Base-by-base conservation (phyloP, 1,140 invertebrate species). In the Scylla paramamosain region DNA sequence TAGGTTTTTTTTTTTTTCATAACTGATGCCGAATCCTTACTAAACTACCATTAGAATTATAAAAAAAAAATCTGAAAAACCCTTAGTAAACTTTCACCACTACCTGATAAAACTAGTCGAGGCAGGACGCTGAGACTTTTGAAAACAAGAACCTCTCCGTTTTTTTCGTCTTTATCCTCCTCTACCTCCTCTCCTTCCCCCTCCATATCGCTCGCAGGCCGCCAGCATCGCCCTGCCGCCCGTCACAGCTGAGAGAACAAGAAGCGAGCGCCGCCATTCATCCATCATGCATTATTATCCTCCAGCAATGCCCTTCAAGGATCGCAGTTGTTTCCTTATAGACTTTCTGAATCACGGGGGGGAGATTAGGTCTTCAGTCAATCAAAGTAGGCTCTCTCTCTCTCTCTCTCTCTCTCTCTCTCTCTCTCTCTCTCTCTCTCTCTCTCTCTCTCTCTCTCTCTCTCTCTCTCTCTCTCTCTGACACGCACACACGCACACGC, bases 381-480 rank as follows among this genome's bases (percentile, higher is more conserved):
- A 20, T 16, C 52, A 12, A 39, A 7, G 67, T 20, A n/a, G 67
- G 10, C 20, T 10, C 59, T 67, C 20, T 20, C 59, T 67, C 59
- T 10, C 20, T 67, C 20, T 67, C 59, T 67, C 20, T 67, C 20
- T 67, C 10, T 67, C 10, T 67, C 59, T 67, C 20, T 67, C 59
- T 67, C 59, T 25, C 20, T 48, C 20, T 77, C 20, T 77, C n/a
- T 77, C 67, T 77, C 20, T 77, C 67, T 77, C 20, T 77, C 67
- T n/a, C 67, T 77, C 20, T 25, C 67, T 77, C n/a, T 77, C 52
- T 77, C 67, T 77, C 67, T 77, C 20, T 77, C n/a, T 77, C 67
- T 77, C 52, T n/a, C 67, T 77, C 67, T 77, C n/a, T 77, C 67
- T n/a, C 67, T 77, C 67, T 77, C 67, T n/a, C 67, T 77, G 12